Conservation (phyloP, 2,888 invertebrate genomes). For the Siphlonurus alternatus region DNA sequence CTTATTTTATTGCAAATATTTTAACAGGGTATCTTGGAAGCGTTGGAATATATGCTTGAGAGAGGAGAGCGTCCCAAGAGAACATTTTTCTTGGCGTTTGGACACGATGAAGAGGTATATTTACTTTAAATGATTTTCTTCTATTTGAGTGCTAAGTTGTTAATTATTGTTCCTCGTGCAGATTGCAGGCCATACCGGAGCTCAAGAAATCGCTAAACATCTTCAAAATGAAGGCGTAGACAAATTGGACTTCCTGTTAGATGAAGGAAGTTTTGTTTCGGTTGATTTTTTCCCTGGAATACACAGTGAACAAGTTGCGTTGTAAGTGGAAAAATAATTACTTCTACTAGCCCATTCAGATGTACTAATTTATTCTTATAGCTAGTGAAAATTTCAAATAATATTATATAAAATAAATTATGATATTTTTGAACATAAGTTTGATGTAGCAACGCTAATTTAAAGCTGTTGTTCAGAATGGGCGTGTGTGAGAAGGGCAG, state of each 20-base stretch:
- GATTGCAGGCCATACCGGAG: conserved; percentile 18
- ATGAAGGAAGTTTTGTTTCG: conserved; percentile 28
- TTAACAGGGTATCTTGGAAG: conserved; percentile 27
- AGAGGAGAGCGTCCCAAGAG: conserved; percentile 23
- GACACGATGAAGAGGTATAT: conserved; percentile 35
- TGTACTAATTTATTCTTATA: no score
- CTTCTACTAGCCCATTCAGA: no score
- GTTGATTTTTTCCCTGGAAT: conserved; percentile 24
- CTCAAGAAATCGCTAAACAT: background rate
- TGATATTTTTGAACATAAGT: no score
- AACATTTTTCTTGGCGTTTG: conserved; percentile 30
- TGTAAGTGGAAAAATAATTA: conserved; percentile 10
- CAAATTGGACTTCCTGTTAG: conserved; percentile 26
- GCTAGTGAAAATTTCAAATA: no score
- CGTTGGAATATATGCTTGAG: conserved; percentile 23
- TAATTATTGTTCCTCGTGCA: no score
- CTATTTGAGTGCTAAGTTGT: no score
- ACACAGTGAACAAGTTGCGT: conserved; percentile 17
- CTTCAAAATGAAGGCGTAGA: conserved; percentile 14
- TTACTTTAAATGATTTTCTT: no score
- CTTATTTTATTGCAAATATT: no score
- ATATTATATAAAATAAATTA: no score
- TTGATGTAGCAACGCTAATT: no score
- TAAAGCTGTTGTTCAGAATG: no score
- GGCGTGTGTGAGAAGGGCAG: conserved; percentile 29